Base-by-base conservation (phyloP, 2,797 vertebrate genomes). In the Epinephelus coioides region DNA sequence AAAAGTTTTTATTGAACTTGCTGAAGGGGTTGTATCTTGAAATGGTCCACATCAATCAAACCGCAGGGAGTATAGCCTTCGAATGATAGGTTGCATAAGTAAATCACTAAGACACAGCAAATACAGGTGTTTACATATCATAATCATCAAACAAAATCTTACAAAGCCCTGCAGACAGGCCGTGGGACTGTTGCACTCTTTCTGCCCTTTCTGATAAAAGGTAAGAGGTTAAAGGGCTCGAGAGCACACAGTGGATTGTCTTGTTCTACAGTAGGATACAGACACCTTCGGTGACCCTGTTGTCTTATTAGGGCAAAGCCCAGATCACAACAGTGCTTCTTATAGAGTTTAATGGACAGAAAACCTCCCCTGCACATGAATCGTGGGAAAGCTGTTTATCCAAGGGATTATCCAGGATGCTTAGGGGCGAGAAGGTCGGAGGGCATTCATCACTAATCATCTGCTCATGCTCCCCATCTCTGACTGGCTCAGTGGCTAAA, bases 361-460 rank as follows among this genome's bases (percentile, higher is more conserved):
- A 90, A 90, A 84, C 67, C 21, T 77, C 77, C 73, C 64, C 61
- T 76, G 64, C 71, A 86, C 78, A 87, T 87, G 78, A 90, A 87
- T 88, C 25, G 30, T 84, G 78, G 83, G 77, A 87, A 88, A 93
- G 89, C 91, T 85, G 88, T 91, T 92, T 86, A 91, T 91, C 92
- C 83, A 75, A 72, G 64, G 84, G 91, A 94, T 95, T 93, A 94
- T 88, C 84, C 83, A 86, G 78, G 85, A 89, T 89, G 88, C 85
- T 92, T 88, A 86, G 84, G 83, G 85, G 85, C 57, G 62, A 91
- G 83, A 91, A 92, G 88, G 89, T 89, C 82, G 34, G 60, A 86
- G 91, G 88, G 86, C 84, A 67, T 91, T 89, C 86, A 88, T 93
- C 90, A 91, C 88, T 89, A 91, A 93, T 93, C 91, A 92, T 91